Percentiles rank a stretch among this genome's conserved stretches.
These are phyloP conservation scores for Anthoscopus minutus DNA, from an alignment of 2,113 vertebrate species.

Conservation along the genomic window DNA sequence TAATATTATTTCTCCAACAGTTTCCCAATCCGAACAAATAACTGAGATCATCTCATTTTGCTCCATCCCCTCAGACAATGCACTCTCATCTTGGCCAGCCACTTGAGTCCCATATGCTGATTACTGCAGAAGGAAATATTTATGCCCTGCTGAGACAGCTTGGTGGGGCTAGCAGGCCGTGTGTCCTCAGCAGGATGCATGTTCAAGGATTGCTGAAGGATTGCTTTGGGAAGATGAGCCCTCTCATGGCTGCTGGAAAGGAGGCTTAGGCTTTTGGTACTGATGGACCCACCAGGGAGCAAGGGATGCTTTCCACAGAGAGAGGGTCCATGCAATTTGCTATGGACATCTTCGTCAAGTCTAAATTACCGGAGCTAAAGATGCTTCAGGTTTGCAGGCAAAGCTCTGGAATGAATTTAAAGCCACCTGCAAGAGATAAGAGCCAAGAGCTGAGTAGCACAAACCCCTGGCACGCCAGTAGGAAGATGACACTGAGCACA, in stretches of 20 bases:
- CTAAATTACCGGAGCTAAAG: not conserved
- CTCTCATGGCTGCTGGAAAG: not conserved
- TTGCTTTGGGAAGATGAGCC: not conserved
- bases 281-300: not conserved
- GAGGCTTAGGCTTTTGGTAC: not conserved
- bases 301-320: not conserved
- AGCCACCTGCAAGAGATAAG: not conserved
- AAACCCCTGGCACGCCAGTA: rapidly evolving
- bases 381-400: not conserved
- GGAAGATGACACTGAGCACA: not conserved
- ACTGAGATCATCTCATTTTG: not conserved
- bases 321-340: not conserved
- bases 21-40: not conserved
- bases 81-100: not conserved
- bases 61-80: not conserved
- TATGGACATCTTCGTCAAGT: not conserved
- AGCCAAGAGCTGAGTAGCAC: not conserved
- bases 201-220: not conserved
- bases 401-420: not conserved
- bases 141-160: not conserved
- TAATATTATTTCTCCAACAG: not conserved
- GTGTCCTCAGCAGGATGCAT: not conserved
- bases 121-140: not conserved
- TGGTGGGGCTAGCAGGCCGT: not conserved
- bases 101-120: not conserved